Evolutionary conservation across 2,888 invertebrate species (phyloP), one percentile per base, ranked within the genome.

Genomic region (Dryocosmus kuriphilus): DNA sequence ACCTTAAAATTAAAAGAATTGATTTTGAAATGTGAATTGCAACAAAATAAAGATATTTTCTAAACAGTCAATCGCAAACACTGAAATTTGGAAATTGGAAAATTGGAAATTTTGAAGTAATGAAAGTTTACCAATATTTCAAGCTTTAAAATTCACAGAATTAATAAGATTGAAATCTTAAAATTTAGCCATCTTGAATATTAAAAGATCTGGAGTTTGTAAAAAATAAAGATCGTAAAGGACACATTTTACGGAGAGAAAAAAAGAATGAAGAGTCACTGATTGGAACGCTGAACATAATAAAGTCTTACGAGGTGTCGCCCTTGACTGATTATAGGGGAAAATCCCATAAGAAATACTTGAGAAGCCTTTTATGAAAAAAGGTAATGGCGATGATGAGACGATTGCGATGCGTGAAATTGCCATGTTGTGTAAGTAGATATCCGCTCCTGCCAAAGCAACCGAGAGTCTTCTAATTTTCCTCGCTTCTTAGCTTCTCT

Each of bases 361-460:
- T 30, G 3, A n/a, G n/a, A 51, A 30, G 19, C 51, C 9, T 71
- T 71, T 71, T 27, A 19, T 24, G 9, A 71, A 71, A 71, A 51
- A 51, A 46, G 30, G 16, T 65, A 41, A 65, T 41, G 22, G 65
- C 16, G 16, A 65, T 65, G 30, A 22, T 41, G 30, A 71, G 30
- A 30, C 27, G 71, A 71, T 24, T 46, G 51, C 22, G 30, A 71
- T 71, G 71, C 71, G 71, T 51, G 30, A 71, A 71, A 71, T 71
- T 71, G 30, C 24, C 24, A 51, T 51, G 71, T 71, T 71, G 11
- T 19, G 65, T 19, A 67, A 71, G n/a, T 71, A 60, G 24, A 60
- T 60, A 71, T 71, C 71, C 71, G 71, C n/a, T 71, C 46, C 19
- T 19, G 46, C 30, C 30, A 19, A 46, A 51, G 46, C 51, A 71